Conservation (phyloP, 2,888 invertebrate genomes). For the Netelia inedita region DNA sequence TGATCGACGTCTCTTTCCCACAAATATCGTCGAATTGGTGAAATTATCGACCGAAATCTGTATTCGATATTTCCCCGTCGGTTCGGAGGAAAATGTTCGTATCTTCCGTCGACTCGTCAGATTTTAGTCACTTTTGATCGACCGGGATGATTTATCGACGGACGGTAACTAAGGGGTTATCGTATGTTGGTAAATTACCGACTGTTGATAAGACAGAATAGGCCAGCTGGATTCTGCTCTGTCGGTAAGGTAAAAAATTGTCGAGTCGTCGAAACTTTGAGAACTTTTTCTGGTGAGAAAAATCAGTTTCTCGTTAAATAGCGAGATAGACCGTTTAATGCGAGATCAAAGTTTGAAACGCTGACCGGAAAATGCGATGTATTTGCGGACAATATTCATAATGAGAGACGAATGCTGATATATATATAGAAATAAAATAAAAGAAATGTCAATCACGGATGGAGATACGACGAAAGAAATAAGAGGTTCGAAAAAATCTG, state of each 20-base stretch:
- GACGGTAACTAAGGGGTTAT: neutral
- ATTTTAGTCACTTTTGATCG: neutral
- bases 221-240: neutral
- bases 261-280: neutral
- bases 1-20: no score
- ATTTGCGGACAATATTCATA: neutral
- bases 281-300: neutral
- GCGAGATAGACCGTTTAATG: neutral
- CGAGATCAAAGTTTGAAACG: neutral
- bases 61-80: no score
- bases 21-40: no score
- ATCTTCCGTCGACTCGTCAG: no score
- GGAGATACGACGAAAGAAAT: neutral
- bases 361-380: neutral
- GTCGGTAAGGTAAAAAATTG: neutral
- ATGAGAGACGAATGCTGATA: neutral
- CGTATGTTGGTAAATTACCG: neutral
- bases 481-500: conserved; percentile 3
- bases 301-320: neutral
- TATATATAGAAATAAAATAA: neutral
- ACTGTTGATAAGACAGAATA: neutral
- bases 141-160: conserved; percentile 1
- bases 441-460: neutral
- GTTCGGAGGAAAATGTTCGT: no score
- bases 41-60: no score